Base-by-base conservation (phyloP, 2,797 vertebrate species). In the Bucorvus abyssinicus region DNA sequence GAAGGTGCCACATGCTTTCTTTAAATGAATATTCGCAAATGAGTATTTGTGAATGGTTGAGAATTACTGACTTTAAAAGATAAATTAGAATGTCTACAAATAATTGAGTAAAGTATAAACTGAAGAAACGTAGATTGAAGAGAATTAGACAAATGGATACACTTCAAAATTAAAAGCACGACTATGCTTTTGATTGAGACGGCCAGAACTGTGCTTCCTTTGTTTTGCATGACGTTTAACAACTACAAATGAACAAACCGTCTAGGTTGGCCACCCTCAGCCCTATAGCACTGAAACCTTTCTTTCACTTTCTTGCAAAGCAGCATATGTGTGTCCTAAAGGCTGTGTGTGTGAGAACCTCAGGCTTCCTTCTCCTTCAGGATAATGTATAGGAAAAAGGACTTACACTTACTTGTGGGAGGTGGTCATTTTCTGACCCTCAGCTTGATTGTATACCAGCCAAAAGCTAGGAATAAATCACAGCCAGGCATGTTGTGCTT, bases 381-480 rank as follows among this genome's bases (percentile, higher is more conserved):
- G 45, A 42, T 40, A 47, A 6, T 65, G 55, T 52, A 49, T 3
- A 76, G 16, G 29, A 70, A 22, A 90, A 91, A 82, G 38, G 14
- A 82, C 18, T 61, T 68, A 12, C 5, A 49, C 10, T 29, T 49
- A 38, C 13, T 47, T 86, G 49, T 75, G 57, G 14, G 22, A 90
- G 80, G n/a, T 22, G 42, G 23, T 42, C 1, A 0, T 77, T 85
- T 92, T 77, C 56, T 89, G 68, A 80, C 40, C 64, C 82, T 83
- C 73, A 84, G 29, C 38, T 91, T 64, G n/a, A 61, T 2, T 64
- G 49, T 53, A 50, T 12, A 42, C 13, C 50, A 81, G 29, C 38
- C 61, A 84, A 81, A 75, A 91, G 42, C 21, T 26, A 71, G 82
- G 93, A 95, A 92, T 77, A 87, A 93, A 93, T 93, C 68, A 91